Percentiles rank a stretch among this genome's conserved stretches.
Conservation (phyloP, 2,113 vertebrate genomes). For the Triplophysa tibetana region DNA sequence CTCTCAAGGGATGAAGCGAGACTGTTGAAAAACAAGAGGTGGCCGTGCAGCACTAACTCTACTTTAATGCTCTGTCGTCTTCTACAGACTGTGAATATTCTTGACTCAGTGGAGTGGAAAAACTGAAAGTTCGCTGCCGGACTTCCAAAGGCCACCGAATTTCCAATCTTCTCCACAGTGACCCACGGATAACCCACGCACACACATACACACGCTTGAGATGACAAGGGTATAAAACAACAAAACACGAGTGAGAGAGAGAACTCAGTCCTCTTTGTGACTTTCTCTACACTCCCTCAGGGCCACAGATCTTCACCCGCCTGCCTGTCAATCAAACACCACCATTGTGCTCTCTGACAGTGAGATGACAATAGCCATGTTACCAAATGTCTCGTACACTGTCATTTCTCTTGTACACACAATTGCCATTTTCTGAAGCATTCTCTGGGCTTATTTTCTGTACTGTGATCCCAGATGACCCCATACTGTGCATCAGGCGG, state of each 20-base stretch:
- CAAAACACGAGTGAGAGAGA: constrained; percentile 2
- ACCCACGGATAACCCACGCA: constrained; percentile 2
- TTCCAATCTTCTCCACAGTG: constrained; percentile 30
- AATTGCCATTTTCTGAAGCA: not conserved
- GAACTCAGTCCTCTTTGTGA: not conserved
- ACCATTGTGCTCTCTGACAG: constrained; percentile 22
- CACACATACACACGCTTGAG: not conserved
- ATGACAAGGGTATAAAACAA: not conserved
- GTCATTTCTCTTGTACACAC: not conserved
- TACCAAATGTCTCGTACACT: not conserved
- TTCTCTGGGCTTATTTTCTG: constrained; percentile 5
- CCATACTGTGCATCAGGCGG: constrained; percentile 7
- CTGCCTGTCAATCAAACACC: constrained; percentile 31
- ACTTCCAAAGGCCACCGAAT: constrained; percentile 31
- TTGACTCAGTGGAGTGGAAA: constrained; percentile 18
- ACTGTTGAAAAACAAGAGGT: constrained; percentile 5
- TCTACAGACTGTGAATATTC: constrained; percentile 24
- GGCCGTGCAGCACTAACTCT: constrained; percentile 2
- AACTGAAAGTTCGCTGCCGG: constrained; percentile 4
- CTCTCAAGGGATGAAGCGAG: not conserved
- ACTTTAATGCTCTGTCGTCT: constrained; percentile 6
- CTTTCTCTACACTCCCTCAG: constrained; percentile 8
- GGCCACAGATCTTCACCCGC: not conserved
- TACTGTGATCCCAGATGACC: constrained; percentile 15
- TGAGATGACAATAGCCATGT: constrained; percentile 22